These are phyloP conservation scores for Ophion costatus DNA, from an alignment of 2,888 invertebrate species.

Conservation along the genomic window DNA sequence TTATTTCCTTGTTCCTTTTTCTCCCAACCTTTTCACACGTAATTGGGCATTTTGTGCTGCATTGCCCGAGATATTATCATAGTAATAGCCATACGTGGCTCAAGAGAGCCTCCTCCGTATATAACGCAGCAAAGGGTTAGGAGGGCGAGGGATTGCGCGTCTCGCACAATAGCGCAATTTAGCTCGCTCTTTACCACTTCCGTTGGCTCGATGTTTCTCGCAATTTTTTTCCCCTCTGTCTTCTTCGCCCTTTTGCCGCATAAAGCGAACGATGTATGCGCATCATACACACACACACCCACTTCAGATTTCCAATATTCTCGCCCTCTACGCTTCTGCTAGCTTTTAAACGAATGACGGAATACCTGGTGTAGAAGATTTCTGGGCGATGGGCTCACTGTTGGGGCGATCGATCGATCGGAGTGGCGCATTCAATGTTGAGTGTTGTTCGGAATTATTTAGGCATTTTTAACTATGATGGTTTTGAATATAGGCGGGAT, in stretches of 20 bases:
- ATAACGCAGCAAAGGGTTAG: constrained; percentile 13
- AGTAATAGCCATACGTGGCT: constrained; percentile 76
- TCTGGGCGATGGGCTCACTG: not conserved
- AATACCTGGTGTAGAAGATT: constrained; percentile 16
- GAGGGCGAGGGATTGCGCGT: constrained; percentile 22
- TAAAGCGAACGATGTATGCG: constrained; percentile 40
- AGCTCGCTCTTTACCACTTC: constrained; percentile 62
- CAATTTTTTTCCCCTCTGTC: constrained; percentile 7
- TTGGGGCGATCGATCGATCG: constrained; percentile 1
- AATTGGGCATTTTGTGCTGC: constrained; percentile 80
- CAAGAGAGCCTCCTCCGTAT: constrained; percentile 63
- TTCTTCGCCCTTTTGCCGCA: constrained; percentile 48
- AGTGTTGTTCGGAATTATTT: not conserved
- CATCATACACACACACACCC: constrained; percentile 16
- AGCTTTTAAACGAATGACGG: constrained; percentile 7
- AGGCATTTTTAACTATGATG: not conserved
- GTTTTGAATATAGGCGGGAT: too few species aligned
- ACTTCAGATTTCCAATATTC: constrained; percentile 55
- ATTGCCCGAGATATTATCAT: constrained; percentile 78
- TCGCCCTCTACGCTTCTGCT: constrained; percentile 4
- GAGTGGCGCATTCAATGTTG: not conserved
- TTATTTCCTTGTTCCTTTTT: constrained; percentile 41
- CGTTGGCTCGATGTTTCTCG: constrained; percentile 47
- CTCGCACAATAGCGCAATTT: constrained; percentile 76
- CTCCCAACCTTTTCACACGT: constrained; percentile 75